Base-by-base conservation (phyloP, 2,113 vertebrate species). In the Phoxinus phoxinus region DNA sequence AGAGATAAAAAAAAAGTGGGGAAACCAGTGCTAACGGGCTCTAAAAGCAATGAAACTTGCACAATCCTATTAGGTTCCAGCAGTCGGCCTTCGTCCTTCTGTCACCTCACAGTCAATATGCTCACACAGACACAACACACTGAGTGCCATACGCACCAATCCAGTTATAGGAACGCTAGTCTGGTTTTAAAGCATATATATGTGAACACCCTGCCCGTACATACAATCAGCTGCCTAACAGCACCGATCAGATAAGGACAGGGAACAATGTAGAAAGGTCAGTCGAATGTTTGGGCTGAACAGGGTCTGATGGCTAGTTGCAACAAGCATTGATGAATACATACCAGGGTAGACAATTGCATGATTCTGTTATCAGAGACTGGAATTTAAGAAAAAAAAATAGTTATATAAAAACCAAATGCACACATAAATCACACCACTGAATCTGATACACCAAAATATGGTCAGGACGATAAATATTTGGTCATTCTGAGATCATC, bases 231-330 rank as follows among this genome's bases (percentile, higher is more conserved):
- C 59, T 37, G 63, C 35, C 65, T 82, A 53, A 69, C 44, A 35
- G 59, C 79, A 51, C 81, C 35, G 48, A 83, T 83, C 81, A 83
- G 19, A 71, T 83, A 25, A 72, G 81, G 48, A 72, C 81, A 81
- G 59, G 61, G 61, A 67, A 67, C 79, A 48, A 5, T 30, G 27
- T 6, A 23, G 61, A 81, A 51, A 81, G 79, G 61, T 67, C 44
- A 81, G 25, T 48, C 27, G n/a, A 81, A 67, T 81, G 41, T 51
- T 81, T 32, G 8, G 3, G 17, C 61, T 67, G 41, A 81, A 67
- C 2, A 13, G 23, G 17, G 30, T 78, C 77, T 41, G 35, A 44
- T 27, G 41, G 3, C 25, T 19, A 30, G 32, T 81, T 46, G 63
- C 32, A 41, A 41, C 3, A 79, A 41, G 11, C 37, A 12, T 11